Conservation (phyloP, 2,113 vertebrate genomes). For the Bos taurus region DNA sequence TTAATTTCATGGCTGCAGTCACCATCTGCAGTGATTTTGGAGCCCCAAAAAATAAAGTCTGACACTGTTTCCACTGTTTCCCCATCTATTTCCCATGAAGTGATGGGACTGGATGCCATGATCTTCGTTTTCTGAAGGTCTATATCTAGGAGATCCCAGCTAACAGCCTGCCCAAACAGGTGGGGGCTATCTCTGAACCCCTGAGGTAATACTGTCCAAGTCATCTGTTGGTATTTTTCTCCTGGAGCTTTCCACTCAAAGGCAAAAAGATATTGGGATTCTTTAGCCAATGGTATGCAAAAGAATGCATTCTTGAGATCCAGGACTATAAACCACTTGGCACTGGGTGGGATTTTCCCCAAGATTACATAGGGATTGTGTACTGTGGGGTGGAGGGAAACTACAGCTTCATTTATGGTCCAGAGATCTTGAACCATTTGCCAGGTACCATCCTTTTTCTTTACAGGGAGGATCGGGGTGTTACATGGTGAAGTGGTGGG, state of each 20-base stretch:
- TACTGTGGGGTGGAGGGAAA: background rate
- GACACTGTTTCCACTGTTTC: too few species aligned
- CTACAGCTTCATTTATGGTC: background rate
- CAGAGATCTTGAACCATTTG: background rate
- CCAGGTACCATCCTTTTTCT: background rate
- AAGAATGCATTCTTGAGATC: background rate
- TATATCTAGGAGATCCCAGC: background rate
- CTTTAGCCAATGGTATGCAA: background rate
- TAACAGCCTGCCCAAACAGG: background rate
- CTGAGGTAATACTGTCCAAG: background rate
- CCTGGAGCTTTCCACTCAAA: background rate
- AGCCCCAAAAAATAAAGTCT: too few species aligned
- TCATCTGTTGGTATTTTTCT: background rate
- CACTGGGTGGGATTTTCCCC: background rate
- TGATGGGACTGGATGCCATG: too few species aligned
- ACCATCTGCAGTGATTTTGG: too few species aligned
- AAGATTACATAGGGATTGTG: background rate
- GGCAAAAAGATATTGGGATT: background rate
- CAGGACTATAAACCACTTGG: background rate
- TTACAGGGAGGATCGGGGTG: background rate
- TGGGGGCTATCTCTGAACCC: background rate
- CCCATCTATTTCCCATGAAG: too few species aligned
- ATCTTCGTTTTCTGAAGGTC: background rate
- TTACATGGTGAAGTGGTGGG: background rate
- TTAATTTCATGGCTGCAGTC: too few species aligned